Evolutionary conservation across 2,888 invertebrate genomes (phyloP), one percentile per base, ranked within the genome.

Genomic region (Prenolepis imparis): DNA sequence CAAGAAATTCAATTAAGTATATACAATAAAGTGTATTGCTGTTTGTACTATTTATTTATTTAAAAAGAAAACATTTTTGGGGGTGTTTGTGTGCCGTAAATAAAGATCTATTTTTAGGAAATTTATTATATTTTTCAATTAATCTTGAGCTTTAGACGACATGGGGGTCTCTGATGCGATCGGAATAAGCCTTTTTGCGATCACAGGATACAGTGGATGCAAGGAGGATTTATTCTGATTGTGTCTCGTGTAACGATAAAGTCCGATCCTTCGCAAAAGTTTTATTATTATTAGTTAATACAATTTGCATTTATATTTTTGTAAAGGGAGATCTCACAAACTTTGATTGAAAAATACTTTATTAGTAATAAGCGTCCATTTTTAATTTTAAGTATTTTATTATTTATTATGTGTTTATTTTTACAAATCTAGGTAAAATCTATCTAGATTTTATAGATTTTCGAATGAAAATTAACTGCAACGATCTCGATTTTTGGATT

Each of bases 401-500:
- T 48, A 18, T 48, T 48, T 5, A 48, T 48, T 48, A 48, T 48
- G 48, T 6, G 5, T 48, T 18, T 48, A 11, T 18, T 48, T 18
- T 18, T 32, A 57, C 59, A 57, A 11, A 18, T 67, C 3, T 41
- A 36, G 18, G 28, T 32, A 32, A 32, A 32, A 32, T 32, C 28
- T 32, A 32, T 32, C 28, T 32, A 32, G 28, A 32, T 32, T 32
- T 32, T 32, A 32, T 3, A 32, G 28, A 59, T 21, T n/a, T 24
- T 6, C 18, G 11, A 28, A 44, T 70, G 57, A 44, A 55, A 28
- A 73, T 72, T 73, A 82, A 12, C 28, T n/a, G n/a, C n/a, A n/a
- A n/a, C 6, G 59, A 61, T 81, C 84, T 81, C 70, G 81, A 70
- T 72, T 57, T 84, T 82, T 63, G 12, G 28, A 74, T 72, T 74